Evolutionary conservation across 2,113 vertebrate genomes (phyloP), one percentile per base, ranked within the genome.

Genomic region (Barnardius zonarius): DNA sequence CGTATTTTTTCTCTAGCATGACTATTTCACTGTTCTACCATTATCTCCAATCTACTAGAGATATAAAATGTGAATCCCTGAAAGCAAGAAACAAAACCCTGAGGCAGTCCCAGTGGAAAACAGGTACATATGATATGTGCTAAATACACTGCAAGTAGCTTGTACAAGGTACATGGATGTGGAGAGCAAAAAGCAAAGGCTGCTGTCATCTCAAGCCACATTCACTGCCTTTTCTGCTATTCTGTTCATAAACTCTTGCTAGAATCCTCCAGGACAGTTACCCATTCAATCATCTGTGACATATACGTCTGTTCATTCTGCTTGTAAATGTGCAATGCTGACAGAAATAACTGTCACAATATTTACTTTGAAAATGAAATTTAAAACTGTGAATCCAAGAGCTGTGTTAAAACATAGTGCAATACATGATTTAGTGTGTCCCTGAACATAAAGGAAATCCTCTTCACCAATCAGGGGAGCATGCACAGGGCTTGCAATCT

Each of bases 331-430:
- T 37, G 17, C 72, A 86, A 54, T 51, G 41, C 25, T 86, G 68
- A 77, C 51, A 93, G 37, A 88, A 95, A 81, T 74, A 80, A 83
- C 33, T 80, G 63, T 69, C 88, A 93, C 25, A 97, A 93, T 74
- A 86, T 92, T 94, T 88, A 80, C 31, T 55, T 90, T 30, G 28
- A 88, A 92, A 93, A 62, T 5, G 0, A 94, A 92, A 86, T 85
- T 8, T 69, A 92, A 93, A 66, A 37, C 48, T 23, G 24, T 28
- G 31, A 93, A 54, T 67, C 46, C 28, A 83, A 77, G 15, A 77
- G 6, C 19, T 74, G 24, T 31, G 15, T 77, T 73, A 74, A 66
- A 88, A 88, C 24, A 72, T 2, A 73, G 31, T 3, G 1, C 24
- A 70, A 51, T n/a, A 44, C 17, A 54, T 30, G 63, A 52, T 49